Evolutionary conservation across 2,888 invertebrate species (phyloP), one percentile per base, ranked within the genome.

Genomic region (Morpho achilles): DNA sequence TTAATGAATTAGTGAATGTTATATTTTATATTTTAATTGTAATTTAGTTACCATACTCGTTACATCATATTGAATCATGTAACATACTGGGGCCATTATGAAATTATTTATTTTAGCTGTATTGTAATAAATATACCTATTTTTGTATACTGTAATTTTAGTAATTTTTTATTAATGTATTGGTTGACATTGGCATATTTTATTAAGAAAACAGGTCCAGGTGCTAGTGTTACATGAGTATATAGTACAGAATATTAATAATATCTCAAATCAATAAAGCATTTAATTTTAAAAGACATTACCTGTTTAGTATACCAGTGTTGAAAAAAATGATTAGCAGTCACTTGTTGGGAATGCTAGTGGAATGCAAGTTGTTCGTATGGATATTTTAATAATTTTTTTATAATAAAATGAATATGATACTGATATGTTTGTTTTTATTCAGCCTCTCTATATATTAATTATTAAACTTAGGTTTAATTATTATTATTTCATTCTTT

Each of bases 31-130:
- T 48, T 52, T 39, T 44, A 39, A n/a, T 44, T 47, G 16, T 44
- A 50, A 50, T 10, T 45, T 44, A 58, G 16, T 39, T 48, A 50
- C 40, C 16, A 43, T 41, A 41, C 8, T 50, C 41, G 40, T 50
- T 39, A 41, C 42, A 43, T 40, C 7, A 48, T 42, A 32, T 47
- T 22, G 22, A 46, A 50, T 22, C n/a, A 45, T 50, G 49, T 49
- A 45, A 44, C 43, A 44, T 53, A 40, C 49, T 50, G 46, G 50
- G 50, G 50, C 39, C 32, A 32, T 54, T 54, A 59, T 53, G 46
- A 32, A 40, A 51, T 51, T 22, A n/a, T 50, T n/a, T 39, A 40
- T 41, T 39, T 46, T 39, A 32, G 43, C 23, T 43, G 22, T 44
- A 44, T 50, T 50, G 7, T 50, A 7, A 22, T n/a, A n/a, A 49